These are phyloP conservation scores for Prionailurus viverrinus DNA, from an alignment of 2,113 vertebrate species.

Conservation along the genomic window DNA sequence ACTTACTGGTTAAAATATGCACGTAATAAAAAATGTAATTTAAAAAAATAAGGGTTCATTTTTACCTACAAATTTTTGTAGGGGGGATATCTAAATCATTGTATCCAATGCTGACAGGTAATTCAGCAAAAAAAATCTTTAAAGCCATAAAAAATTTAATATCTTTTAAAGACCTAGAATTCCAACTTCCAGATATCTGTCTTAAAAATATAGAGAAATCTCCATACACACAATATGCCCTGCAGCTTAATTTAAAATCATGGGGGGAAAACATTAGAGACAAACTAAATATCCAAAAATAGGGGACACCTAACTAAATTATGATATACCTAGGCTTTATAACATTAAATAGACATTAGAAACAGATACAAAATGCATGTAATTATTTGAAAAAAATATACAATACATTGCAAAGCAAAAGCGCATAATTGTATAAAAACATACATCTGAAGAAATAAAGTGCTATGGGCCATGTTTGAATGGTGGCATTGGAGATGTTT, in stretches of 20 bases:
- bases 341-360: background rate
- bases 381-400: constrained; percentile 7
- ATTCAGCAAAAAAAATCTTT: background rate
- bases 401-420: constrained; percentile 6
- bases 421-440: background rate
- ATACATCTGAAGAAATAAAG: constrained; percentile 34
- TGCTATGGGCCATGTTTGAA: background rate
- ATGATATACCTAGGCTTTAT: background rate
- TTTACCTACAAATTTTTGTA: background rate
- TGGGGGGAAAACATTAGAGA: background rate
- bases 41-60: background rate
- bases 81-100: background rate
- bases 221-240: background rate
- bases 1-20: background rate
- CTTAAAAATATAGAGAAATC: background rate
- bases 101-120: background rate
- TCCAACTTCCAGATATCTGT: constrained; percentile 1
- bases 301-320: background rate
- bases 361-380: background rate
- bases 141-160: background rate
- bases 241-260: background rate
- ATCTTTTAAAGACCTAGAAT: constrained; percentile 9
- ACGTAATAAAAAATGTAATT: constrained; percentile 21
- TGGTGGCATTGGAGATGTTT: background rate
- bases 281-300: background rate